phyloP scores from a whole-genome alignment of 2,797 vertebrate species.

The Chaunax sp. region DNA sequence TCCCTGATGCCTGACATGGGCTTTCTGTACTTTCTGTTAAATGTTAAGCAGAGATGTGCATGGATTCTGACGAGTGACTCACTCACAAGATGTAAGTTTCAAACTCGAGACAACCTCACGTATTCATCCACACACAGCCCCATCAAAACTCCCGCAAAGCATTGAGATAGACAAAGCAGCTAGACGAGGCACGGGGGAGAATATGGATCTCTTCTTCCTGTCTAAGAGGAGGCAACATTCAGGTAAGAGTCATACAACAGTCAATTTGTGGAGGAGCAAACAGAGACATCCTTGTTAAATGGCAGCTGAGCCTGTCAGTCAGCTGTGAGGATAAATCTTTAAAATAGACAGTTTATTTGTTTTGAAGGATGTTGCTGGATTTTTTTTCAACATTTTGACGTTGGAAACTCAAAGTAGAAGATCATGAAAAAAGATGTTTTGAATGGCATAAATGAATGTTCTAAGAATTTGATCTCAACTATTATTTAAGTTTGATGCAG shows the following conservation, averaged over 20 bases:
- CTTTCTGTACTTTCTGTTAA: not conserved
- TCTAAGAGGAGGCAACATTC: not conserved
- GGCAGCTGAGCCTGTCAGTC: not conserved
- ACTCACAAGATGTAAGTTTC: not conserved
- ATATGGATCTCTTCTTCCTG: not conserved
- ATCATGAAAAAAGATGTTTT: not conserved
- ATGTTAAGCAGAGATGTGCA: not conserved
- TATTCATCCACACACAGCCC: not conserved
- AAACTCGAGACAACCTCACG: slow-evolving; percentile 21
- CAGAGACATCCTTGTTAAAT: not conserved
- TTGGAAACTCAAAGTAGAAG: not conserved
- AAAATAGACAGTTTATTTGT: no score
- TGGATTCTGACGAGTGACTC: not conserved
- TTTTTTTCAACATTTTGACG: not conserved
- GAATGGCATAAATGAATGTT: not conserved
- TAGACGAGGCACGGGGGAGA: not conserved
- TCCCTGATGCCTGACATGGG: not conserved
- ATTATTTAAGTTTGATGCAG: no score
- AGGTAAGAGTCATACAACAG: not conserved
- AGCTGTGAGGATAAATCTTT: not conserved
- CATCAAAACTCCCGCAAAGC: not conserved
- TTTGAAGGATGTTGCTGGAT: not conserved
- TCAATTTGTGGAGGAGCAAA: not conserved
- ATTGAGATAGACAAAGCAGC: not conserved
- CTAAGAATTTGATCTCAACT: no score